phyloP scores from a whole-genome alignment of 2,113 vertebrate species.

The Ariopsis seemanni region DNA sequence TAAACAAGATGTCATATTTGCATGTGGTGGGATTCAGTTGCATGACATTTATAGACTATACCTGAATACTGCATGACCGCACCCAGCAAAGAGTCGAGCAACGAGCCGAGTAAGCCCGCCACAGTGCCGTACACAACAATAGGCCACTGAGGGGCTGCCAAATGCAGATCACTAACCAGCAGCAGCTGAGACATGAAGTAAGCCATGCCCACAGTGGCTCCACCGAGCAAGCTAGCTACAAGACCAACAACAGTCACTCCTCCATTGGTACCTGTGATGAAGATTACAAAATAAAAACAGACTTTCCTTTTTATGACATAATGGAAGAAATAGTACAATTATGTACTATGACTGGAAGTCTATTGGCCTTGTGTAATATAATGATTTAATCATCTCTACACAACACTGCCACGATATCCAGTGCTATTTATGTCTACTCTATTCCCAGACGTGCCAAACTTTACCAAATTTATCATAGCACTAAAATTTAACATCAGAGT shows the following conservation, averaged over 20 bases:
- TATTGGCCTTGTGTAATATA: not conserved
- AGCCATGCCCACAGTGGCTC: conserved; percentile 78
- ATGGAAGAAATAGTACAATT: not conserved
- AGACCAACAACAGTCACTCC: conserved; percentile 85
- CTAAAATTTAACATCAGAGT: not conserved
- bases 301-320: not conserved
- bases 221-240: conserved; percentile 85
- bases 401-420: not conserved
- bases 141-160: conserved; percentile 90
- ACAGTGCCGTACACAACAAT: conserved; percentile 80
- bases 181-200: conserved; percentile 85
- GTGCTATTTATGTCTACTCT: not conserved
- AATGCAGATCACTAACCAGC: conserved; percentile 81
- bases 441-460: not conserved
- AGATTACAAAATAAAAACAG: not conserved
- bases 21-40: not conserved
- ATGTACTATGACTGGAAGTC: not conserved
- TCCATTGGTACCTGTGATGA: conserved; percentile 86
- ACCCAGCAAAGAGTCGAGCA: conserved; percentile 92
- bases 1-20: not conserved
- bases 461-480: not conserved
- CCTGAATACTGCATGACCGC: conserved; percentile 95
- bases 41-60: conserved; percentile 51
- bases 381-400: not conserved
- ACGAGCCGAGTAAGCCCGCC: conserved; percentile 89